Percentiles rank a stretch among this genome's conserved stretches.
phyloP scores from a whole-genome alignment of 1,140 invertebrate genomes.

The Drosophila seguyi region DNA sequence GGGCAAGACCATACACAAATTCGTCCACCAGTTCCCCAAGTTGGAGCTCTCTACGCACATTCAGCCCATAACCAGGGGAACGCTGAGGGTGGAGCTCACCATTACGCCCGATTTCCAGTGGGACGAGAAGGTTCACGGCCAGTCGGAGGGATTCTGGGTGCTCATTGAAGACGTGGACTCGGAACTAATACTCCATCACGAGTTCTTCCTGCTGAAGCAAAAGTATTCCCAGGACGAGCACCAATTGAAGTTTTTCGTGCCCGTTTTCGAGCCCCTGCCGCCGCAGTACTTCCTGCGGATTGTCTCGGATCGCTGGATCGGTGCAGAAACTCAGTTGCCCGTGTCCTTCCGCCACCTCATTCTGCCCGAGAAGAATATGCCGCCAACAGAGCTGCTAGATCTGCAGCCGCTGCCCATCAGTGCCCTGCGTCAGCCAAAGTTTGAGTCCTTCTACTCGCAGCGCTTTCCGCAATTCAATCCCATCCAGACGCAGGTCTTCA shows the following conservation, averaged over 20 bases:
- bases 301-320: constrained; percentile 93
- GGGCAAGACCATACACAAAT: constrained; percentile 99
- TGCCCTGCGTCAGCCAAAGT: constrained; percentile 93
- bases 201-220: constrained; percentile 98
- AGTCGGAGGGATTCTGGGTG: constrained; percentile 99
- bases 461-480: constrained; percentile 98
- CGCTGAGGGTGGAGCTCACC: constrained; percentile 96
- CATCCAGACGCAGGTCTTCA: constrained; percentile 99
- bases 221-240: constrained; percentile 98
- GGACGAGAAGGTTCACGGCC: constrained; percentile 98
- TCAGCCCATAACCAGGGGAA: constrained; percentile 98
- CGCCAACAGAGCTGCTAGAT: constrained; percentile 99
- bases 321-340: constrained; percentile 97
- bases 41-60: constrained; percentile 97
- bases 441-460: constrained; percentile 94
- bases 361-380: constrained; percentile 98
- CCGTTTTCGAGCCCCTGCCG: constrained; percentile 98
- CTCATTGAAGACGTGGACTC: constrained; percentile 99
- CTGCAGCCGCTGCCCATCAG: constrained; percentile 97
- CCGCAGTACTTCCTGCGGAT: constrained; percentile 98
- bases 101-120: constrained; percentile 99
- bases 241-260: constrained; percentile 98
- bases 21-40: constrained; percentile 98
- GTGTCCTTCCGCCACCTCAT: constrained; percentile 99
- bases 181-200: constrained; percentile 98